Evolutionary conservation across 2,797 vertebrate species (phyloP).

Genomic region (Mastacembelus armatus): DNA sequence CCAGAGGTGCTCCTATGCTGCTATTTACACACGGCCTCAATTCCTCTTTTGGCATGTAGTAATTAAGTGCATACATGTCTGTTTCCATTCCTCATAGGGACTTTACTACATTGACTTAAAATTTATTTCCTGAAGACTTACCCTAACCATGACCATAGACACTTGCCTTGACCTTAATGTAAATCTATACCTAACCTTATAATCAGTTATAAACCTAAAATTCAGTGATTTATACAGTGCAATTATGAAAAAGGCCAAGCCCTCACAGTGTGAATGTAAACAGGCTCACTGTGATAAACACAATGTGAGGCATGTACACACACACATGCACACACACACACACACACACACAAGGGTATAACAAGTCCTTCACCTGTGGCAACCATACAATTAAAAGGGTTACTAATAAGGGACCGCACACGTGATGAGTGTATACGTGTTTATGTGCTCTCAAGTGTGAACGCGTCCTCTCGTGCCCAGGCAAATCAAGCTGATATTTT

Average conservation of each 20-base stretch:
- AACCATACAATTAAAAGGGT: constrained; percentile 46
- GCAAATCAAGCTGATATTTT: constrained; percentile 62
- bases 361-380: constrained; percentile 34
- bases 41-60: constrained; percentile 65
- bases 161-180: too few relatives aligned
- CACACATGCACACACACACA: background rate
- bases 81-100: too few relatives aligned
- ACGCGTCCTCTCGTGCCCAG: constrained; percentile 48
- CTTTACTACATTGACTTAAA: too few relatives aligned
- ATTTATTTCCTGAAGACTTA: too few relatives aligned
- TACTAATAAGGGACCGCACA: constrained; percentile 42
- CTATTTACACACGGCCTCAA: constrained; percentile 47
- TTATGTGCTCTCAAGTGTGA: constrained; percentile 29
- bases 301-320: background rate
- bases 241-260: too few relatives aligned
- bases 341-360: background rate
- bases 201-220: too few relatives aligned
- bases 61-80: background rate
- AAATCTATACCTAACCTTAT: too few relatives aligned
- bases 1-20: constrained; percentile 37
- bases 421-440: constrained; percentile 17
- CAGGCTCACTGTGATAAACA: too few relatives aligned
- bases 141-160: too few relatives aligned
- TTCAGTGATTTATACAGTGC: too few relatives aligned
- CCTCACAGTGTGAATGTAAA: too few relatives aligned